Evolutionary conservation across 2,888 invertebrate species (phyloP).

Genomic region (Polydrusus cervinus): DNA sequence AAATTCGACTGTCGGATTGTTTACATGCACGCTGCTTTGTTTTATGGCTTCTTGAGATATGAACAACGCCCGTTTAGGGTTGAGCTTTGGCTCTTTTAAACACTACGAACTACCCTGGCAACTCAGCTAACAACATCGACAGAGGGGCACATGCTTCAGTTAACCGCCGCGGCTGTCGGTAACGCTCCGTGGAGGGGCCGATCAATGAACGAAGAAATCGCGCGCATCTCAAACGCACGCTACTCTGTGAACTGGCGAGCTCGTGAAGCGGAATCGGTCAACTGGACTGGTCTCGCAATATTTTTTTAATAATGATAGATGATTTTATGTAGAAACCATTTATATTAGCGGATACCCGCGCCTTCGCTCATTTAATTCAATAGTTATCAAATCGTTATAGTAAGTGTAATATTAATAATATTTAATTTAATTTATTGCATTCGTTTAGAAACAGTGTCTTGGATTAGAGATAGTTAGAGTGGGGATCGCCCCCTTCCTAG

Average conservation of each 20-base stretch:
- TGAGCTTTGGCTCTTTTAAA: conserved; percentile 62
- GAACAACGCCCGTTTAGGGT: conserved; percentile 68
- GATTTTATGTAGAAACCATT: too few relatives aligned
- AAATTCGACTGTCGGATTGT: conserved; percentile 44
- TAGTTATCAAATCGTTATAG: too few relatives aligned
- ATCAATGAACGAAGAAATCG: conserved; percentile 54
- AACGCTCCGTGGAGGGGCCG: conserved; percentile 48
- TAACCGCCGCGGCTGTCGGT: conserved; percentile 45
- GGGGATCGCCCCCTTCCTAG: too few relatives aligned
- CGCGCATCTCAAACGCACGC: conserved; percentile 48
- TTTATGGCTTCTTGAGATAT: conserved; percentile 29
- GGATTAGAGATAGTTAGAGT: too few relatives aligned
- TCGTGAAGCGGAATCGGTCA: conserved; percentile 16
- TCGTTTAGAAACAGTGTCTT: too few relatives aligned
- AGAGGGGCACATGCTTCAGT: conserved; percentile 63
- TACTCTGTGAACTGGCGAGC: conserved; percentile 12
- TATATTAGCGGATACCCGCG: too few relatives aligned
- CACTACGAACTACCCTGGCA: conserved; percentile 64
- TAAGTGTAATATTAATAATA: too few relatives aligned
- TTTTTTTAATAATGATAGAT: too few relatives aligned
- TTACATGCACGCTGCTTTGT: conserved; percentile 54
- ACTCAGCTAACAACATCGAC: conserved; percentile 57
- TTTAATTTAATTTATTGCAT: too few relatives aligned
- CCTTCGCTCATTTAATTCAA: too few relatives aligned
- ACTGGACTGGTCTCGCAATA: conserved; percentile 24